Evolutionary conservation across 2,888 invertebrate genomes (phyloP).

Genomic region (Galerucella pusilla): DNA sequence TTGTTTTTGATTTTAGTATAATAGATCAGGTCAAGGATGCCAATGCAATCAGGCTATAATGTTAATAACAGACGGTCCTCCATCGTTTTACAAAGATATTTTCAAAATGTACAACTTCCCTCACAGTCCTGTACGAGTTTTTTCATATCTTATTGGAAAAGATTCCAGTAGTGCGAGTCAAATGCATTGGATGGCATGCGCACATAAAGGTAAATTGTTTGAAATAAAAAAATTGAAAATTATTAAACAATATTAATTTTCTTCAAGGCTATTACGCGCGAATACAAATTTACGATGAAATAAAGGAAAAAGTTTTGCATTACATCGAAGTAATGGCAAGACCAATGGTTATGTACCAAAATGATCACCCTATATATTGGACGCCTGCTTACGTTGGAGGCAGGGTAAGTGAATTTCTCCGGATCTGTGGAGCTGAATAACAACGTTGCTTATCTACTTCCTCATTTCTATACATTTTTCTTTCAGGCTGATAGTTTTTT

Average conservation of each 20-base stretch:
- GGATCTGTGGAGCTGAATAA: background rate
- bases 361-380: conserved; percentile 94
- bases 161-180: conserved; percentile 89
- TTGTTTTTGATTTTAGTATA: conserved; percentile 70
- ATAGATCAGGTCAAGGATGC: conserved; percentile 85
- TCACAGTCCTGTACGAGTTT: conserved; percentile 93
- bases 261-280: conserved; percentile 86
- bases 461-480: conserved; percentile 9
- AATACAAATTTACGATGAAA: conserved; percentile 88
- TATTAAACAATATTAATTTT: background rate
- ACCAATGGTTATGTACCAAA: conserved; percentile 94
- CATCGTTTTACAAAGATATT: conserved; percentile 74
- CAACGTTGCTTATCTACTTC: background rate
- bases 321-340: conserved; percentile 95
- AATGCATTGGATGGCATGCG: conserved; percentile 95
- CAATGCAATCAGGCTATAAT: conserved; percentile 99
- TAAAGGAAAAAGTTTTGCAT: conserved; percentile 91
- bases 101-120: conserved; percentile 88
- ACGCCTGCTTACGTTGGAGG: conserved; percentile 91
- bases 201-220: conserved; percentile 85
- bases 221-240: background rate
- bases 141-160: conserved; percentile 94
- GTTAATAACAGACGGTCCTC: conserved; percentile 94
- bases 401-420: conserved; percentile 69
- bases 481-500: conserved; percentile 76